A percentile compares a stretch with the other conserved stretches of the same genome.
Evolutionary conservation across 2,888 invertebrate genomes (phyloP).

Genomic region (Dynastes hyllus): DNA sequence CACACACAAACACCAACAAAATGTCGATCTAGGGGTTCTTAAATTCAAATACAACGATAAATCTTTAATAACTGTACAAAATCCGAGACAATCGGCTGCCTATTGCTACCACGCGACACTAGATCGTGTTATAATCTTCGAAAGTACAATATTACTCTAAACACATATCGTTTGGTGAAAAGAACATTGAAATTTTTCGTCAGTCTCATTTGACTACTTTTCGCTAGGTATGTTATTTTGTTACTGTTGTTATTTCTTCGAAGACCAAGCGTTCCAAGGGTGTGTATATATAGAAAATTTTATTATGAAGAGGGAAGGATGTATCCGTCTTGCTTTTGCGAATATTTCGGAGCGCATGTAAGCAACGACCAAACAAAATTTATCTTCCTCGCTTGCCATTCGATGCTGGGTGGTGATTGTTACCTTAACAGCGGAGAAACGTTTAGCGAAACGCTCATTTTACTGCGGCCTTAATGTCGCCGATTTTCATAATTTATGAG

Average conservation of each 20-base stretch:
- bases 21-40: not conserved
- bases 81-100: not conserved
- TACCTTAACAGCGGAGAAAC: constrained; percentile 2
- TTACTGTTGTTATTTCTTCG: constrained; percentile 32
- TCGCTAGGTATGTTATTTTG: constrained; percentile 40
- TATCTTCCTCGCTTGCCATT: constrained; percentile 13
- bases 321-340: constrained; percentile 32
- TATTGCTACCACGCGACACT: not conserved
- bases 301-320: constrained; percentile 37
- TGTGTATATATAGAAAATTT: constrained; percentile 31
- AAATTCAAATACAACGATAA: not conserved
- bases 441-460: not conserved
- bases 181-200: not conserved
- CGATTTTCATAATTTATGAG: constrained; percentile 1
- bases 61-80: not conserved
- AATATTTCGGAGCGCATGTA: constrained; percentile 41
- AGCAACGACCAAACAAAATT: constrained; percentile 45
- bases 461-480: not conserved
- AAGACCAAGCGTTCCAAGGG: constrained; percentile 26
- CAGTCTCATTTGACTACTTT: not conserved
- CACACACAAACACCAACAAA: constrained; percentile 4
- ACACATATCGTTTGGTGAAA: not conserved
- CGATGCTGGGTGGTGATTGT: constrained; percentile 27
- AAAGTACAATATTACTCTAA: constrained; percentile 2
- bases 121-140: not conserved